phyloP scores from a whole-genome alignment of 2,888 invertebrate species.

The Sinohyriopsis cumingii region DNA sequence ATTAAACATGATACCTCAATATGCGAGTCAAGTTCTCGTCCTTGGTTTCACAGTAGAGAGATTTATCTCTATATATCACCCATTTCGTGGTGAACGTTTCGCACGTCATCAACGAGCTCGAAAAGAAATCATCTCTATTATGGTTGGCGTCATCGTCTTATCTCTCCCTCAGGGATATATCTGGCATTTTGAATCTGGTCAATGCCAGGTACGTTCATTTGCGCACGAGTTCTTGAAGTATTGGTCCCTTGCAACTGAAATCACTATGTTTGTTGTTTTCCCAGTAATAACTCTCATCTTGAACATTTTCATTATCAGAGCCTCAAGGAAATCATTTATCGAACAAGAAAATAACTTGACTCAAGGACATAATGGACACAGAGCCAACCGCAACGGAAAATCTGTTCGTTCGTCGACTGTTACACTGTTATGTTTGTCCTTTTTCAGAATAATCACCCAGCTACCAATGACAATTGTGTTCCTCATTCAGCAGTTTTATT shows the following conservation, averaged over 20 bases:
- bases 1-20: constrained; percentile 62
- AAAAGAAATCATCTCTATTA: constrained; percentile 55
- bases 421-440: constrained; percentile 61
- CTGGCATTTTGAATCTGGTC: constrained; percentile 54
- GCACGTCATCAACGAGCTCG: constrained; percentile 59
- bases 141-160: constrained; percentile 45
- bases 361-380: constrained; percentile 4
- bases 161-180: constrained; percentile 64
- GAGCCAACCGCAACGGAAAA: constrained; percentile 26
- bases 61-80: constrained; percentile 62
- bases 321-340: constrained; percentile 16
- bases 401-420: constrained; percentile 44
- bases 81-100: constrained; percentile 62
- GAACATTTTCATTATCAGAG: constrained; percentile 55
- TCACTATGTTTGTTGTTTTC: constrained; percentile 54
- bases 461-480: constrained; percentile 62
- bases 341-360: constrained; percentile 3
- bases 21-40: constrained; percentile 66
- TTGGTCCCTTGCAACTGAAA: constrained; percentile 58
- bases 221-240: constrained; percentile 42
- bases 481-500: constrained; percentile 48
- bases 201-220: not conserved
- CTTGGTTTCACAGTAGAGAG: constrained; percentile 68
- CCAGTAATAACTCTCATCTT: constrained; percentile 52
- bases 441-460: constrained; percentile 63